Evolutionary conservation across 2,888 invertebrate species (phyloP), one percentile per base, ranked within the genome.

Genomic region (Dryobotodes eremita): DNA sequence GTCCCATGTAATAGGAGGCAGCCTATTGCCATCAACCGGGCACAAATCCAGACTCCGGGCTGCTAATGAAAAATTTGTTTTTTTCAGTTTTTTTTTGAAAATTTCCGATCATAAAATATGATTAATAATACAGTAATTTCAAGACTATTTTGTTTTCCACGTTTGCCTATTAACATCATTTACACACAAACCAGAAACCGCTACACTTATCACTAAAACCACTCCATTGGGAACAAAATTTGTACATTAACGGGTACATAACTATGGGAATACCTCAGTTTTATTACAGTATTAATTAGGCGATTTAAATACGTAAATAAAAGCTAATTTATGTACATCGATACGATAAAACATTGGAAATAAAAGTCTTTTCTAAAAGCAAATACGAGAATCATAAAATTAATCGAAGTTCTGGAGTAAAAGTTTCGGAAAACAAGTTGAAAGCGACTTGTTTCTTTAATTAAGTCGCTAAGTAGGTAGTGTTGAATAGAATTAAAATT

Each of bases 211-310:
- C 66, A 81, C 59, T n/a, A 70, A 64, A 84, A 77, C 77, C 66
- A 82, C 68, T 87, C 65, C 65, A 74, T 69, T 48, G 76, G 42
- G 68, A 73, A 62, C 59, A 61, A 61, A 72, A 73, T 74, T 53
- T 53, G 61, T 68, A 72, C 72, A 59, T 71, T 74, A 74, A 69
- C 61, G 20, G 20, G 48, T 69, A 36, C 23, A 77, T 80, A 83
- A 68, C 62, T 78, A 79, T 70, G 75, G 65, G 75, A 77, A 87
- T 86, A 74, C 3, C 36, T 62, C 42, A 53, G 55, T 77, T 86
- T 87, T 82, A 86, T 76, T 77, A 31, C 75, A 55, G 75, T 77
- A 86, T 79, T 87, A 86, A 86, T 87, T 85, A 79, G 87, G n/a
- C 64, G 59, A 85, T 87, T 84, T 79, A 79, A 84, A 86, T 80